Percentiles rank a stretch among this genome's conserved stretches.
phyloP scores from a whole-genome alignment of 2,797 vertebrate species.

The Eospalax fontanierii region DNA sequence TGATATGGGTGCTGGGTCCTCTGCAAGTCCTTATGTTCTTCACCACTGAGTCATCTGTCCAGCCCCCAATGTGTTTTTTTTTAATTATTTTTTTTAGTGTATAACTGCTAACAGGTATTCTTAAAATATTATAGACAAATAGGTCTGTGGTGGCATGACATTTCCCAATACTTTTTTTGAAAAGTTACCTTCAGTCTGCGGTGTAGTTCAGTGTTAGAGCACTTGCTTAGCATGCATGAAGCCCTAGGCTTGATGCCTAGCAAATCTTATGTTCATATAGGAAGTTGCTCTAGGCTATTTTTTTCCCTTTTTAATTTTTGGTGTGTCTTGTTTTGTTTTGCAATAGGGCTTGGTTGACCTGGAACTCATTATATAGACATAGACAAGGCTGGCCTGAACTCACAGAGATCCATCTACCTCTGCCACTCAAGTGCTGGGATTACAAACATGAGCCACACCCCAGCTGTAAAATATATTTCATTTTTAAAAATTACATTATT shows the following conservation, averaged over 20 bases:
- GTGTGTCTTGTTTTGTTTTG: background rate
- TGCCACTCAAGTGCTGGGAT: background rate
- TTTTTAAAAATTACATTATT: background rate
- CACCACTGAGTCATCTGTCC: too few species aligned
- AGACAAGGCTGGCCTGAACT: background rate
- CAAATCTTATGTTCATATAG: slow-evolving; percentile 10
- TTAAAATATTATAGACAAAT: background rate
- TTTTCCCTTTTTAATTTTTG: background rate
- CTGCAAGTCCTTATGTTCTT: too few species aligned
- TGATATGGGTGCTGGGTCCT: too few species aligned
- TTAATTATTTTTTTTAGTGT: too few species aligned
- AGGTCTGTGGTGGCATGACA: background rate
- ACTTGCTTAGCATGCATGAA: background rate
- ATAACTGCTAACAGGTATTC: background rate
- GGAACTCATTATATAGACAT: background rate
- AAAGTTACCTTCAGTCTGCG: background rate
- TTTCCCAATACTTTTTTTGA: slow-evolving; percentile 34
- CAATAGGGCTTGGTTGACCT: background rate
- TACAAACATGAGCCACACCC: background rate
- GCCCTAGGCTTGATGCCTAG: background rate
- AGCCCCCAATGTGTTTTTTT: too few species aligned
- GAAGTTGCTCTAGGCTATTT: background rate
- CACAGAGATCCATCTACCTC: background rate
- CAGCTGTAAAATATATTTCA: background rate
- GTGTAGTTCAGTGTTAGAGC: background rate